Evolutionary conservation across 2,113 vertebrate species (phyloP), one percentile per base, ranked within the genome.

Genomic region (Labrus mixtus): DNA sequence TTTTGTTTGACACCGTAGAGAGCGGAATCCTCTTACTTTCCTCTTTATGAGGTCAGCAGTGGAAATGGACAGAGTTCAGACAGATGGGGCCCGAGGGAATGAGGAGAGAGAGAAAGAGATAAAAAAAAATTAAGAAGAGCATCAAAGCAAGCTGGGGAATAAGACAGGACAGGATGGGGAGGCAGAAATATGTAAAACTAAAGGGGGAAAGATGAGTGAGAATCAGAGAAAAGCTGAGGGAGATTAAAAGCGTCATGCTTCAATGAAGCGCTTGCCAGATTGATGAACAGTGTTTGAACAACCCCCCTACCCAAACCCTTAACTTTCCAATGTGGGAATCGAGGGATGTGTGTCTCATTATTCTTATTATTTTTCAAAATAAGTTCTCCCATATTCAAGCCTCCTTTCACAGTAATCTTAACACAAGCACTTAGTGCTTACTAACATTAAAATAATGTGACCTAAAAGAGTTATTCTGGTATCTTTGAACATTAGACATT

Each of bases 11-110:
- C 89, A 87, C 83, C 50, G 83, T 58, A 57, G 79, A 88, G 73
- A 87, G 83, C 69, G 70, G 74, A 92, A 94, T 93, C 93, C 92
- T 93, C 91, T 94, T 92, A 92, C 87, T 89, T 64, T 78, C 70
- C 67, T 89, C 87, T 92, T 89, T 86, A 91, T 87, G 91, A 85
- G 92, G 91, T 93, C 89, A 91, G 86, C 83, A 73, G 74, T 76
- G 71, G 86, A 89, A 86, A 90, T 82, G 88, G 90, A 91, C 89
- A 82, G 76, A 80, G 79, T 84, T 92, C 89, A 92, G 86, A 90
- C 86, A 89, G 90, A 90, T 83, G 86, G 83, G 84, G 59, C 76
- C 72, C 51, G n/a, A 73, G 68, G 82, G 85, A 85, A 85, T 60
- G 68, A 78, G 83, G 85, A 82, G 54, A 54, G 77, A 73, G 51